phyloP scores from a whole-genome alignment of 2,888 invertebrate species.

The Melanargia galathea region DNA sequence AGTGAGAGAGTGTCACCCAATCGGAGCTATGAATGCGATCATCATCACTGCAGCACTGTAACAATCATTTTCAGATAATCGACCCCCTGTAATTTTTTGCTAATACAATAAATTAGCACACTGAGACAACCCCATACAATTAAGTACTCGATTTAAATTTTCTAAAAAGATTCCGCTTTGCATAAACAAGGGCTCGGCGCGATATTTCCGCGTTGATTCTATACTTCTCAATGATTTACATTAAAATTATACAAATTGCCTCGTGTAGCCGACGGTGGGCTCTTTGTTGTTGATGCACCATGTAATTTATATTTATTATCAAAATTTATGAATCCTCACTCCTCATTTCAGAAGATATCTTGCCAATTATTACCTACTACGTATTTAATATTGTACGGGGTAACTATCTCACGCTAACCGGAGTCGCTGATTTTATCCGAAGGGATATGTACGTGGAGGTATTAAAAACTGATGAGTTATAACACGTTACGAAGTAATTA shows the following conservation, averaged over 20 bases:
- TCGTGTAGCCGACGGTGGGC: constrained; percentile 47
- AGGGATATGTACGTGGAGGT: constrained; percentile 19
- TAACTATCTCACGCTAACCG: constrained; percentile 18
- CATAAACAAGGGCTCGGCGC: constrained; percentile 73
- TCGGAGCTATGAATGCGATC: too few relatives aligned
- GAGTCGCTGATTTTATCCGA: constrained; percentile 20
- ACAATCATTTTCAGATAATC: not conserved
- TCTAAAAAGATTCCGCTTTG: constrained; percentile 57
- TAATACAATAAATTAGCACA: not conserved
- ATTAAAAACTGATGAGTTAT: constrained; percentile 41
- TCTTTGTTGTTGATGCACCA: constrained; percentile 56
- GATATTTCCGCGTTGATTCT: constrained; percentile 60
- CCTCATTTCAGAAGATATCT: not conserved
- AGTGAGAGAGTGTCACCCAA: too few relatives aligned
- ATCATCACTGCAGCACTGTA: too few relatives aligned
- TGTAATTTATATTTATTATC: constrained; percentile 58
- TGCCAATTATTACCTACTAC: too few relatives aligned
- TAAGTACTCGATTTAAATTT: constrained; percentile 50
- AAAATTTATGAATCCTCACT: constrained; percentile 13
- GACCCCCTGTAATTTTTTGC: not conserved
- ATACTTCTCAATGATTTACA: constrained; percentile 66
- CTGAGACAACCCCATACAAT: not conserved
- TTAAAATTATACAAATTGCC: constrained; percentile 72
- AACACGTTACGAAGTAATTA: constrained; percentile 54
- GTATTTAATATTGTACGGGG: not conserved